A percentile compares a stretch with the other conserved stretches of the same genome.
Conservation (phyloP, 2,888 invertebrate species). For the Liposcelis brunnea region DNA sequence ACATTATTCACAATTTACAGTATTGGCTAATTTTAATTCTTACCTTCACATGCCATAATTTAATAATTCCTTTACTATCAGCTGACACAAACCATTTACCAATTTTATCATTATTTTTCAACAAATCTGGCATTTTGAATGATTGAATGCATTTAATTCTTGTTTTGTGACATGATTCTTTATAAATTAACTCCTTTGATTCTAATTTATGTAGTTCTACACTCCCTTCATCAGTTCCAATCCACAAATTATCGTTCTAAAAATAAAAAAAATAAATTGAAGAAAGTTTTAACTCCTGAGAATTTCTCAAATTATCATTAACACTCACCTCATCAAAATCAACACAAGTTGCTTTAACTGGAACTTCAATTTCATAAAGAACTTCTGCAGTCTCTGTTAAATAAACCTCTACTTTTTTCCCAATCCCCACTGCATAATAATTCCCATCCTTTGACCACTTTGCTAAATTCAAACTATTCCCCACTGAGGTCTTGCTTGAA, state of each 20-base stretch:
- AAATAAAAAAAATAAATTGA: slow-evolving; percentile 14
- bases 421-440: slow-evolving; percentile 56
- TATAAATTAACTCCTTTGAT: slow-evolving; percentile 26
- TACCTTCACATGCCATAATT: slow-evolving; percentile 42
- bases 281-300: neutral
- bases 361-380: slow-evolving; percentile 44
- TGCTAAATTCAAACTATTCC: slow-evolving; percentile 23
- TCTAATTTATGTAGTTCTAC: slow-evolving; percentile 40
- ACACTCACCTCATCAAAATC: slow-evolving; percentile 41
- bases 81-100: slow-evolving; percentile 45
- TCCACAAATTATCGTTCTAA: slow-evolving; percentile 38
- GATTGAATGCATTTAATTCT: slow-evolving; percentile 2
- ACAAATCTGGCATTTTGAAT: slow-evolving; percentile 27
- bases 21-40: slow-evolving; percentile 4
- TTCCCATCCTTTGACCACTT: slow-evolving; percentile 61
- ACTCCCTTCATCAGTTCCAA: slow-evolving; percentile 60
- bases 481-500: slow-evolving; percentile 33
- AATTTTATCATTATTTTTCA: slow-evolving; percentile 44
- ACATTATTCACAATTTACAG: no score
- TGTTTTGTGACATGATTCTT: slow-evolving; percentile 36
- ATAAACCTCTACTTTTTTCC: slow-evolving; percentile 61
- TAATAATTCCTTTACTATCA: slow-evolving; percentile 63
- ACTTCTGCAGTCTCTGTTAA: slow-evolving; percentile 60
- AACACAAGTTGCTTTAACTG: slow-evolving; percentile 49
- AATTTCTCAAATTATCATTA: neutral